These are phyloP conservation scores for Trissolcus basalis DNA, from an alignment of 1,140 invertebrate species.

Conservation along the genomic window DNA sequence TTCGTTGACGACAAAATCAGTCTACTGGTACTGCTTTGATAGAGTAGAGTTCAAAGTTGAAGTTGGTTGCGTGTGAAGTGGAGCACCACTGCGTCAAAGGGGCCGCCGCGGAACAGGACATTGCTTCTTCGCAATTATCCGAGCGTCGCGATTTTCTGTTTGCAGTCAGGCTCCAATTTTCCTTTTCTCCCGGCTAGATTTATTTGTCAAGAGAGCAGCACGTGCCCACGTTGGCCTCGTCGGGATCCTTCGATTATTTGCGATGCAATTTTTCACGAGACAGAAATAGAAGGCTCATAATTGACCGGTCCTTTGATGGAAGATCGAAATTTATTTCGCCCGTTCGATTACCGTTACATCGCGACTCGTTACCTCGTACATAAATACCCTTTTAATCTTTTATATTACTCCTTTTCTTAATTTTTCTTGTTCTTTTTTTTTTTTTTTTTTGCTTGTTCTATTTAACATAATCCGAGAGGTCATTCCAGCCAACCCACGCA, in stretches of 20 bases:
- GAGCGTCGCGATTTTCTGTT: constrained; percentile 54
- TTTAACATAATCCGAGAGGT: constrained; percentile 48
- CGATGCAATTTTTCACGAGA: background rate
- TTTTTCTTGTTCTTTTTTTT: no score
- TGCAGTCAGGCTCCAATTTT: constrained; percentile 18
- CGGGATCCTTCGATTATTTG: constrained; percentile 31
- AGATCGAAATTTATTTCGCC: constrained; percentile 25
- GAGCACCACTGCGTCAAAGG: constrained; percentile 66
- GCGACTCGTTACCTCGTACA: constrained; percentile 17
- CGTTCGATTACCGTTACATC: constrained; percentile 31
- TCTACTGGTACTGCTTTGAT: no score
- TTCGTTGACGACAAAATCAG: no score
- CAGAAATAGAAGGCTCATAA: no score
- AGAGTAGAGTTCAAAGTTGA: background rate
- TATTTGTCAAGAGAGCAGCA: constrained; percentile 66
- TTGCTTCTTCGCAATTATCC: constrained; percentile 68
- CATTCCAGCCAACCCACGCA: constrained; percentile 40
- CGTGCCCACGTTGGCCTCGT: constrained; percentile 47
- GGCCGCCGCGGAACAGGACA: constrained; percentile 64
- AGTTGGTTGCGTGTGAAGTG: constrained; percentile 15
- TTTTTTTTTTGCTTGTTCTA: background rate
- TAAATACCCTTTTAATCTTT: constrained; percentile 42
- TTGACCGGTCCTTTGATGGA: constrained; percentile 4
- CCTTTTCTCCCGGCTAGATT: constrained; percentile 57
- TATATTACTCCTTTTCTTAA: constrained; percentile 30